These are phyloP conservation scores for Sepioteuthis lessoniana DNA, from an alignment of 2,888 invertebrate genomes.

Conservation along the genomic window DNA sequence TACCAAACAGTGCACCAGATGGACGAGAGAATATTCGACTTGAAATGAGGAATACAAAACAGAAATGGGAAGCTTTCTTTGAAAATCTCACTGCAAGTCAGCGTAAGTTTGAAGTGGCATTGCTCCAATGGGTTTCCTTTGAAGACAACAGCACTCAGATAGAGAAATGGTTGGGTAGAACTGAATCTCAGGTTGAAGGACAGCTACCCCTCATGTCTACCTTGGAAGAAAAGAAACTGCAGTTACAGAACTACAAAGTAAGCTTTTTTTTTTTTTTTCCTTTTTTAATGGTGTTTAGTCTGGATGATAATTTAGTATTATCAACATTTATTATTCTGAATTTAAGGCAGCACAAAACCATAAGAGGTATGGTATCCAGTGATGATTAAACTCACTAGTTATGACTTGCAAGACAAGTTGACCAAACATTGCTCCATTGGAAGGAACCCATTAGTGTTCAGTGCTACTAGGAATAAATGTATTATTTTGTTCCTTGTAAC, in stretches of 20 bases:
- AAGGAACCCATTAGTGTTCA: too few species aligned
- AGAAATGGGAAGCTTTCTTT: slow-evolving; percentile 90
- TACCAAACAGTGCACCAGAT: slow-evolving; percentile 92
- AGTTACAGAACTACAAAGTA: slow-evolving; percentile 76
- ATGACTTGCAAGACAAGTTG: too few species aligned
- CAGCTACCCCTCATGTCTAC: slow-evolving; percentile 89
- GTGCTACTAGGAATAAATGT: too few species aligned
- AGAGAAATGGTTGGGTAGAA: slow-evolving; percentile 84
- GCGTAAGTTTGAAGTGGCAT: slow-evolving; percentile 87
- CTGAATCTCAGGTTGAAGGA: slow-evolving; percentile 84
- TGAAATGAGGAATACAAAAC: slow-evolving; percentile 86
- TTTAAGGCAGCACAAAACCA: too few species aligned
- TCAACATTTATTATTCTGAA: not conserved
- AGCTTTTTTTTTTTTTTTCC: not conserved
- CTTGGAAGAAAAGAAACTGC: slow-evolving; percentile 91
- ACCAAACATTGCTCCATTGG: too few species aligned
- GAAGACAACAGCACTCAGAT: slow-evolving; percentile 89
- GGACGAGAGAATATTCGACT: slow-evolving; percentile 92
- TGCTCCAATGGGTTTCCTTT: slow-evolving; percentile 93
- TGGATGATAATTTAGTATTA: too few species aligned
- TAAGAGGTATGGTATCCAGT: too few species aligned
- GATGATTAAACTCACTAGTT: too few species aligned
- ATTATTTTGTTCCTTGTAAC: too few species aligned
- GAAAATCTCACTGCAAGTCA: slow-evolving; percentile 89
- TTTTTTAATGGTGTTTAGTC: not conserved